Base-by-base conservation (phyloP, 64 coral and sea anemone species). In the Anthopleura sola region DNA sequence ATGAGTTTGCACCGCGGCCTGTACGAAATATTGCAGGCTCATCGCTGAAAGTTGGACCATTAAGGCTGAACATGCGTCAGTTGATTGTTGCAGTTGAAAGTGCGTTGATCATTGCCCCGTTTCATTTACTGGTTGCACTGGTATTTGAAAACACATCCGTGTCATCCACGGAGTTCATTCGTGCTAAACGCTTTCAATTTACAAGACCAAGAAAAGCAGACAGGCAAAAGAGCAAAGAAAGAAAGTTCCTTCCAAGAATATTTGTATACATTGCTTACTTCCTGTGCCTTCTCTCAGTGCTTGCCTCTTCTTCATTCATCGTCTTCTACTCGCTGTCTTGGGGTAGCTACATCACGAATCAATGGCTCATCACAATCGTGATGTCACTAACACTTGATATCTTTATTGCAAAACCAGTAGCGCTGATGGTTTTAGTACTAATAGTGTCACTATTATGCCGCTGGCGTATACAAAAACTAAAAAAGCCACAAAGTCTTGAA, bases 321-420 rank as follows among this genome's bases (percentile, higher is more conserved):
- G 47, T 90, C 8, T 78, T 90, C 10, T 90, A 90, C 54, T 84
- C 81, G 17, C 75, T 90, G 20, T 66, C 58, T 28, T 90, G 88
- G 88, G 88, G 88, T 15, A 75, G 77, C 26, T 66, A 85, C 32
- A 78, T 85, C 3, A 84, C 81, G 11, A 83, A 75, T 31, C 49
- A 90, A 47, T 90, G 88, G 88, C 23, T 90, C 3, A 85, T 90
- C 14, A 85, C 88, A 17, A 90, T 85, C 16, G 36, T 90, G 15
- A 85, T 90, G 68, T 75, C 88, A 1, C n/a, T 54, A 51, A 44
- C 75, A 9, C 17, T 90, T 34, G 88, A 90, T 29, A 90, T 90
- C 31, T 90, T 90, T 33, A 79, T 90, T 29, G 58, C 62, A 3
- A 83, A 90, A 48, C 88, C 88, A 11, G 23, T 79, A 10, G 53